A percentile compares a stretch with the other conserved stretches of the same genome.
phyloP scores from a whole-genome alignment of 2,113 vertebrate species.

The Neoarius graeffei region DNA sequence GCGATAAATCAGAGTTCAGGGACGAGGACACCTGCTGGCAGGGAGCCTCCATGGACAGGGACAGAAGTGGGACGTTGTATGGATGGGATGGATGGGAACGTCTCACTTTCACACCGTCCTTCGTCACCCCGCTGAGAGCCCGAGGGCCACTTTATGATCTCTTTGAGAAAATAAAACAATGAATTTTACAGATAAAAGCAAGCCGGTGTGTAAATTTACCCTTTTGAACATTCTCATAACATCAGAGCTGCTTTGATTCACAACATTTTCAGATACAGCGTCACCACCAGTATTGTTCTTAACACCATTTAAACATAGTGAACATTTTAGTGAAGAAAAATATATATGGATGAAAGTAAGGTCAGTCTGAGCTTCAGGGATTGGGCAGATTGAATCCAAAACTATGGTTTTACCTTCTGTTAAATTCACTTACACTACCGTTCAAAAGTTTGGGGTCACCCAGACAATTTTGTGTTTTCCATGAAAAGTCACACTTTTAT shows the following conservation, averaged over 20 bases:
- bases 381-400: not conserved
- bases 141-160: conserved; percentile 23
- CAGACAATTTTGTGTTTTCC: no score
- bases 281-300: not conserved
- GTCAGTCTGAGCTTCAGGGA: not conserved
- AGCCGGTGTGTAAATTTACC: not conserved
- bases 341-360: not conserved
- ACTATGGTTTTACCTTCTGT: not conserved
- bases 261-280: not conserved
- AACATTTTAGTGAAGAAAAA: not conserved
- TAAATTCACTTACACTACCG: no score
- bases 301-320: not conserved
- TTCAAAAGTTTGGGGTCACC: no score
- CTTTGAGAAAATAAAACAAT: conserved; percentile 27
- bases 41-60: conserved; percentile 30
- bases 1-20: conserved; percentile 50
- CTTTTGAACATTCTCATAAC: conserved; percentile 11
- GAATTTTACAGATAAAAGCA: conserved; percentile 23
- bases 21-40: conserved; percentile 51
- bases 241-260: conserved; percentile 12
- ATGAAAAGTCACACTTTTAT: no score
- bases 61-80: conserved; percentile 14
- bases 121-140: conserved; percentile 41
- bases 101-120: conserved; percentile 2
- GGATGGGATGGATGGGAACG: conserved; percentile 4